phyloP scores from a whole-genome alignment of 2,888 invertebrate genomes.

The Andrena minutula region DNA sequence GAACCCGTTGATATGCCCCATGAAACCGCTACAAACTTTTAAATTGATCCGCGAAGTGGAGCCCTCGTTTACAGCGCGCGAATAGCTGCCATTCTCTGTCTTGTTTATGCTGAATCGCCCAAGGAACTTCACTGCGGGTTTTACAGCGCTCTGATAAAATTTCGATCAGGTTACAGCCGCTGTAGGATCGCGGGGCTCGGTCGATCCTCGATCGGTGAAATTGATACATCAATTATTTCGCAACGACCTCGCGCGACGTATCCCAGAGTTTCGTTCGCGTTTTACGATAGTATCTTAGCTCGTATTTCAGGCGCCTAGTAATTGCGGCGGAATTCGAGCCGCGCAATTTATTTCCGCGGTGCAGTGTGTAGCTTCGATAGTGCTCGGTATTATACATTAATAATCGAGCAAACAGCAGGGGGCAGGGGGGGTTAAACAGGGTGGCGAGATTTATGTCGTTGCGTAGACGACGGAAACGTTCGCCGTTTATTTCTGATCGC shows the following conservation, averaged over 20 bases:
- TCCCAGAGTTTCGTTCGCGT: slow-evolving; percentile 15
- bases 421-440: background rate
- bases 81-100: too few species aligned
- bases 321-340: slow-evolving; percentile 10
- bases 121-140: background rate
- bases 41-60: too few species aligned
- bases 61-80: too few species aligned
- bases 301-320: slow-evolving; percentile 28
- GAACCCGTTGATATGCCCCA: too few species aligned
- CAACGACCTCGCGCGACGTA: background rate
- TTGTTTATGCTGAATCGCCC: too few species aligned
- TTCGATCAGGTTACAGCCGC: background rate
- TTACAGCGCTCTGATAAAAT: background rate
- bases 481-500: slow-evolving; percentile 9
- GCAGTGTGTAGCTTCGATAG: slow-evolving; percentile 11
- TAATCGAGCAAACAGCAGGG: slow-evolving; percentile 10
- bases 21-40: too few species aligned
- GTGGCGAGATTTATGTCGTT: slow-evolving; percentile 7
- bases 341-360: slow-evolving; percentile 29
- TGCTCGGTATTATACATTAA: slow-evolving; percentile 8
- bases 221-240: slow-evolving; percentile 38
- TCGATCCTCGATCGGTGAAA: slow-evolving; percentile 20
- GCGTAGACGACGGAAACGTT: slow-evolving; percentile 5
- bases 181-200: background rate
- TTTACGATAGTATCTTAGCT: slow-evolving; percentile 34